Conservation (phyloP, 1,140 invertebrate genomes). For the Hyposmocoma kahamanoa region DNA sequence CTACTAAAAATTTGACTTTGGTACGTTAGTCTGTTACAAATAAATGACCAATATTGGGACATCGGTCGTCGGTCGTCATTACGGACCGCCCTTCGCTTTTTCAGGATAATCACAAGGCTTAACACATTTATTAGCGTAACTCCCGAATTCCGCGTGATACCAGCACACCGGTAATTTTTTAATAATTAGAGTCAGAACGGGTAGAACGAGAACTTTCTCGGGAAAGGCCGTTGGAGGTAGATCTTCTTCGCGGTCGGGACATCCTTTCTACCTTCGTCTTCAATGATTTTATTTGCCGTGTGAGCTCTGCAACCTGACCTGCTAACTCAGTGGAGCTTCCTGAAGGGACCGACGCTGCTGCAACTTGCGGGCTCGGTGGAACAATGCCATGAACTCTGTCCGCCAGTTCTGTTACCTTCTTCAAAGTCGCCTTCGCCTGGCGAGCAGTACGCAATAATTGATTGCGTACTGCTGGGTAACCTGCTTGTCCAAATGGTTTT, state of each 20-base stretch:
- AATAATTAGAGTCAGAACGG: slow-evolving; percentile 4
- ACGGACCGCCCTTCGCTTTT: slow-evolving; percentile 4
- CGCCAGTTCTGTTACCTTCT: slow-evolving; percentile 2
- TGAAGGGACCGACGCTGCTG: not conserved
- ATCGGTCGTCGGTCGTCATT: slow-evolving; percentile 6
- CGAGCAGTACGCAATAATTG: slow-evolving; percentile 3
- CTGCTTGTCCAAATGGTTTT: not conserved
- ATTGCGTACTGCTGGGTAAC: slow-evolving; percentile 1
- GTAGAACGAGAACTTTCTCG: not conserved
- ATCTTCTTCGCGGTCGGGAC: not conserved
- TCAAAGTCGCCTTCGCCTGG: not conserved
- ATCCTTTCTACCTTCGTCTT: not conserved
- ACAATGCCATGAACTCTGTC: not conserved
- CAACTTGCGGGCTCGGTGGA: not conserved
- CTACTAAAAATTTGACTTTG: slow-evolving; percentile 1
- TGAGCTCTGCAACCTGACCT: not conserved
- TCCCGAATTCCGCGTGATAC: slow-evolving; percentile 14
- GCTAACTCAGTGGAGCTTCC: not conserved
- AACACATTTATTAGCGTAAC: not conserved
- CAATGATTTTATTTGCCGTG: not conserved
- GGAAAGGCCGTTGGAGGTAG: not conserved
- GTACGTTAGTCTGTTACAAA: not conserved
- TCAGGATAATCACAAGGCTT: slow-evolving; percentile 1
- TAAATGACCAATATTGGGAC: slow-evolving; percentile 2
- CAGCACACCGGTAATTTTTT: slow-evolving; percentile 8